phyloP scores from a whole-genome alignment of 2,797 vertebrate species.

The Meriones psammophilus region DNA sequence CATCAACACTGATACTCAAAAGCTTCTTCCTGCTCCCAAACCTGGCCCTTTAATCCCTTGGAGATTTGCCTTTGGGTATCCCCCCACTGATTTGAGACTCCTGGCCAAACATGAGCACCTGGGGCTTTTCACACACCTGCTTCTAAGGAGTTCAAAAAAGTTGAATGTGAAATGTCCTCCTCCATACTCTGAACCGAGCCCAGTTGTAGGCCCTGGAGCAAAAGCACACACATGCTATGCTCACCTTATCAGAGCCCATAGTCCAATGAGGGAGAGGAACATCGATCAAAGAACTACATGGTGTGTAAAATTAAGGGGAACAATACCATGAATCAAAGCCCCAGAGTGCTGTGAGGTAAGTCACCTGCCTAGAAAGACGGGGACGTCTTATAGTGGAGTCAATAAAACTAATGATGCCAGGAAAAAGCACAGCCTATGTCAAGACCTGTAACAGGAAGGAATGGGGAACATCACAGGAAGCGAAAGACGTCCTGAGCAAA shows the following conservation, averaged over 20 bases:
- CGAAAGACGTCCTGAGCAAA: not conserved
- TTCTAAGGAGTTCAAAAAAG: conserved; percentile 38
- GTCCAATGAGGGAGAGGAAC: not conserved
- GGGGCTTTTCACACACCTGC: conserved; percentile 21
- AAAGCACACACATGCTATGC: not conserved
- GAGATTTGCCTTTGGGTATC: not conserved
- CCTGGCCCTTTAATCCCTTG: conserved; percentile 50
- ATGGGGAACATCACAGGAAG: not conserved
- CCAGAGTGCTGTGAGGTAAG: not conserved
- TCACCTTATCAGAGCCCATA: not conserved
- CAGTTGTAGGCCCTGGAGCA: not conserved
- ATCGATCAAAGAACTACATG: not conserved
- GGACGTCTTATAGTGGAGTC: not conserved
- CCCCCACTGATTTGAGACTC: conserved; percentile 18
- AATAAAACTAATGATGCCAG: not conserved
- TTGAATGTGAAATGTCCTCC: not conserved
- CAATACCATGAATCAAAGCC: not conserved
- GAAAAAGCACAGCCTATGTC: not conserved
- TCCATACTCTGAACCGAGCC: not conserved
- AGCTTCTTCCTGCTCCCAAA: conserved; percentile 66
- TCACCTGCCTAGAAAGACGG: not conserved
- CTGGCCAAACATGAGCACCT: conserved; percentile 35
- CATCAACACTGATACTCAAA: conserved; percentile 63
- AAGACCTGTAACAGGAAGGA: not conserved
- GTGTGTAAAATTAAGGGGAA: not conserved